These are phyloP conservation scores for Leptopilina syphax DNA, from an alignment of 2,888 invertebrate genomes.

Conservation along the genomic window DNA sequence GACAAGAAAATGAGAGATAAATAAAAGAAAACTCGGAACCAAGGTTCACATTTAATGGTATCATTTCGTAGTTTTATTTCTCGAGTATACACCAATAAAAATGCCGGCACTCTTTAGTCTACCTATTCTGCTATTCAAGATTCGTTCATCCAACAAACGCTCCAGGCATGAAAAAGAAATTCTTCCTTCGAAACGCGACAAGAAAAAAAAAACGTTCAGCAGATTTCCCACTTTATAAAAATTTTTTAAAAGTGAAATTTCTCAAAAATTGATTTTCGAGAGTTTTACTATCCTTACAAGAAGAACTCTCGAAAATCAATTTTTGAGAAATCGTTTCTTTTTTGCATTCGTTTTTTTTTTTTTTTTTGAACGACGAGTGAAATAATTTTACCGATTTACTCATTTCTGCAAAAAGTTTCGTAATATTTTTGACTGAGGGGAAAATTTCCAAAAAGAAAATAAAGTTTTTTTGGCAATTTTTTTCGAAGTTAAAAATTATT, in stretches of 20 bases:
- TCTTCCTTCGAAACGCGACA: neutral
- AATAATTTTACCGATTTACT: too few species aligned
- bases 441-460: too few species aligned
- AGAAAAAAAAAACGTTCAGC: neutral
- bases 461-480: too few species aligned
- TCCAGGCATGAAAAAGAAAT: slow-evolving; percentile 4
- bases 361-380: too few species aligned
- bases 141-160: slow-evolving; percentile 28
- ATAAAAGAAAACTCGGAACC: slow-evolving; percentile 40
- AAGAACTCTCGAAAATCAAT: too few species aligned
- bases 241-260: neutral
- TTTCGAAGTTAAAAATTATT: too few species aligned
- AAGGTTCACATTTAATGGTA: slow-evolving; percentile 37
- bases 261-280: neutral
- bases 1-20: slow-evolving; percentile 38
- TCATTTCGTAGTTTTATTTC: slow-evolving; percentile 51
- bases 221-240: neutral
- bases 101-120: slow-evolving; percentile 42
- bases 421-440: too few species aligned
- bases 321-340: neutral
- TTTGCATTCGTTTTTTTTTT: neutral
- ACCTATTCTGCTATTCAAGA: slow-evolving; percentile 33
- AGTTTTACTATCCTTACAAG: too few species aligned
- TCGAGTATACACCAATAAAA: slow-evolving; percentile 56
- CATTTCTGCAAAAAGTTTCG: too few species aligned